phyloP scores from a whole-genome alignment of 2,113 vertebrate species.

The Trinectes maculatus region DNA sequence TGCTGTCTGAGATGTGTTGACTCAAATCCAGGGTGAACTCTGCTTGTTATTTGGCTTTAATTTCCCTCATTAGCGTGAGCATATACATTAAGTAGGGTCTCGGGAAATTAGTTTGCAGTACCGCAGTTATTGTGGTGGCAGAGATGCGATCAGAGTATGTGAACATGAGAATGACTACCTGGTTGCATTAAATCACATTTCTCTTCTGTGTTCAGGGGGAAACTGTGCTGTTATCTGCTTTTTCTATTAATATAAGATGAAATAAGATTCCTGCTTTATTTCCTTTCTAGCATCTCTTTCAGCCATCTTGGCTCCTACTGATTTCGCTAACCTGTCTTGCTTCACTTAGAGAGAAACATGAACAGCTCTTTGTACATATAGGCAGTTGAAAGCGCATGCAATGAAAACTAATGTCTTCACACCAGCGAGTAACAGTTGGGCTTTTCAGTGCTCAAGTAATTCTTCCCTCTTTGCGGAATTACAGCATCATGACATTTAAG shows the following conservation, averaged over 20 bases:
- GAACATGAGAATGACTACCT: slow-evolving; percentile 44
- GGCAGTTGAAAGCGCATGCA: slow-evolving; percentile 36
- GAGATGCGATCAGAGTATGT: slow-evolving; percentile 42
- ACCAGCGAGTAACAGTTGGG: background rate
- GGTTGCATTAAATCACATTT: slow-evolving; percentile 58
- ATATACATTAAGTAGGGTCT: slow-evolving; percentile 28
- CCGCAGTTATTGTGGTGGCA: slow-evolving; percentile 26
- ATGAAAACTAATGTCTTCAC: slow-evolving; percentile 35
- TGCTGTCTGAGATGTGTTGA: slow-evolving; percentile 58
- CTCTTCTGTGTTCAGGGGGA: slow-evolving; percentile 36
- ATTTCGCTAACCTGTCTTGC: slow-evolving; percentile 46
- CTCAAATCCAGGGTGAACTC: slow-evolving; percentile 53
- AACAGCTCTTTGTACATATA: slow-evolving; percentile 48
- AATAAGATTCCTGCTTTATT: slow-evolving; percentile 59
- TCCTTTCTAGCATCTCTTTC: slow-evolving; percentile 54
- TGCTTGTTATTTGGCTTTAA: slow-evolving; percentile 58
- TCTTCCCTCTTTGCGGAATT: slow-evolving; percentile 29
- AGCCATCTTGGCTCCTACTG: slow-evolving; percentile 40
- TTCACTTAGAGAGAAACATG: slow-evolving; percentile 21
- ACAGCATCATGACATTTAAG: slow-evolving; percentile 52
- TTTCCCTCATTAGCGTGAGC: slow-evolving; percentile 59
- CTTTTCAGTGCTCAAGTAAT: slow-evolving; percentile 20
- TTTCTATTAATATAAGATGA: slow-evolving; percentile 55
- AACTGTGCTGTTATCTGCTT: slow-evolving; percentile 22
- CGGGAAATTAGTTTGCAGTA: slow-evolving; percentile 29